Base-by-base conservation (phyloP, 2,888 invertebrate genomes). In the Leptinotarsa peninsularis region DNA sequence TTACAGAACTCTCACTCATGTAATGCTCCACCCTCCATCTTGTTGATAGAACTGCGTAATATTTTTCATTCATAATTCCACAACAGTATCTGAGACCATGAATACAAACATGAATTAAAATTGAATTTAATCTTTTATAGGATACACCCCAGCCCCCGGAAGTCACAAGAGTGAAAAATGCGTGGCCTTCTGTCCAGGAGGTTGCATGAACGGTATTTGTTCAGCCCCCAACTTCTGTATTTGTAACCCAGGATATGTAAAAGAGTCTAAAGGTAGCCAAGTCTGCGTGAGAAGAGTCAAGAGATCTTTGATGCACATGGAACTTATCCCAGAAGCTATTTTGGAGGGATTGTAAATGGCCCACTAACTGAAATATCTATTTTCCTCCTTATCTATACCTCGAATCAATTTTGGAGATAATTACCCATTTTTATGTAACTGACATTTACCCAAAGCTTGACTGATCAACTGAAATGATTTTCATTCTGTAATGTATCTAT, bases 191-290 rank as follows among this genome's bases (percentile, higher is more conserved):
- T 95, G 95, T 81, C 89, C 91, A 0, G 91, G 91, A n/a, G 94
- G 94, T 1, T 95, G 95, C 81, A 89, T 90, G 13, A 95, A 95
- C 83, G 95, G 94, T 0, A 89, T 90, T 23, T 95, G 95, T 81
- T 91, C 93, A 0, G 91, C 91, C 0, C 95, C 95, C 0, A 93
- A 94, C 86, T 91, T 93, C 83, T 95, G 95, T 84, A 90, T 93
- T 76, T 95, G 95, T 83, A 92, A 93, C 81, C 89, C 90, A 0
- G 95, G 95, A 1, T 95, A 89, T 84, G 86, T 89, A 72, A 93
- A 93, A 81, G 92, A 93, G 82, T 90, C 91, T 1, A 93, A 93
- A 82, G 92, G 92, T 2, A 90, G 92, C n/a, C 90, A 92, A 67
- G 86, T 88, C 13, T 95, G 94, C 83, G 88, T 93, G 10, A 91